Evolutionary conservation across 2,888 invertebrate genomes (phyloP), one percentile per base, ranked within the genome.

Genomic region (Pherbina coryleti): DNA sequence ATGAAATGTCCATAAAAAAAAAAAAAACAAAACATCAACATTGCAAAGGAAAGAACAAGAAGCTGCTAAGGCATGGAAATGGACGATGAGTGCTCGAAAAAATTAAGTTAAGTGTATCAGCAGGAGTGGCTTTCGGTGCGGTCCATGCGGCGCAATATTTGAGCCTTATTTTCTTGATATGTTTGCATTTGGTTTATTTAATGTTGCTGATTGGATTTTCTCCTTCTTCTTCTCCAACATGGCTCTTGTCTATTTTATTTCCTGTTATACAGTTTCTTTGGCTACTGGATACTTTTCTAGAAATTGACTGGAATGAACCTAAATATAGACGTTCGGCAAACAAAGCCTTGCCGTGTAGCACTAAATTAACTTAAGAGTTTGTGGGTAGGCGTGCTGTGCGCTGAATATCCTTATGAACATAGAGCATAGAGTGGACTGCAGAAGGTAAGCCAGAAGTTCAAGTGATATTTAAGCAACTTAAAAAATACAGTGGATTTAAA

Each of bases 131-230:
- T 62, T 28, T 17, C 17, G 5, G 19, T 19, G 22, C 49, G 14
- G 49, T 17, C 19, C 14, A 5, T 49, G 19, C 22, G 67, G 37
- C 5, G 67, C n/a, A 34, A 19, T 37, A 67, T 22, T 67, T 60
- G 57, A 49, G 49, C 69, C 69, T 51, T 69, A 64, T 64, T 64
- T 64, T 31, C 14, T 31, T 31, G 64, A 64, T 69, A 69, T 51
- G 69, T 69, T 69, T 69, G 69, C 69, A 51, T 69, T 69, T 69
- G 69, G 69, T 69, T 69, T 69, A 51, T 69, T 69, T 69, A 49
- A 31, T 64, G 64, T 31, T 64, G 64, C 28, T 69, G 69, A 69
- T 69, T 69, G 69, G 51, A 51, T 69, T 69, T 51, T 53, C 28
- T 69, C 14, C 14, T 8, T 31, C 31, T 64, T 64, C 64, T 31